Percentiles rank a stretch among this genome's conserved stretches.
Conservation (phyloP, 2,888 invertebrate species). For the Brenthis daphne region DNA sequence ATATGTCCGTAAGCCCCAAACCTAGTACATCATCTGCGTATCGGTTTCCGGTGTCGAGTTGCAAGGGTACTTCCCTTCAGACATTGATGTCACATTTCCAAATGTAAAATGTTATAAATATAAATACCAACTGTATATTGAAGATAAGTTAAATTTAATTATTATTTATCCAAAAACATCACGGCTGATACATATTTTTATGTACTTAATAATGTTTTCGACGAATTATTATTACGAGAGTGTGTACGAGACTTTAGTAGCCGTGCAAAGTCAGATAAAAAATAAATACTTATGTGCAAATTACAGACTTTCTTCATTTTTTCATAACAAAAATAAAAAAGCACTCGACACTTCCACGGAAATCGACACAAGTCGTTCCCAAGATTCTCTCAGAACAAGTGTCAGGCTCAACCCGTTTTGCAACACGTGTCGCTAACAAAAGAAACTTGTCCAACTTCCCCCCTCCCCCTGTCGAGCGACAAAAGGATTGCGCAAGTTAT, state of each 20-base stretch:
- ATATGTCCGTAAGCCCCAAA: slow-evolving; percentile 72
- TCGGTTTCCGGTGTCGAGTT: slow-evolving; percentile 57
- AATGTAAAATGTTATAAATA: slow-evolving; percentile 1
- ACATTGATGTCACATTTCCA: slow-evolving; percentile 31
- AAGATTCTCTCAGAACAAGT: slow-evolving; percentile 68
- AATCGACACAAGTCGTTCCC: slow-evolving; percentile 61
- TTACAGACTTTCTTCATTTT: slow-evolving; percentile 11
- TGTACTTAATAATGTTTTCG: background rate
- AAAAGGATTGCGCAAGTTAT: slow-evolving; percentile 81
- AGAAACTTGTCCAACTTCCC: slow-evolving; percentile 69
- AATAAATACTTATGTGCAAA: slow-evolving; percentile 1
- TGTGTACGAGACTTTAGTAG: background rate
- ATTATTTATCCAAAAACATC: background rate
- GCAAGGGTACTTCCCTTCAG: slow-evolving; percentile 47
- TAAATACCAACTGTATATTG: background rate
- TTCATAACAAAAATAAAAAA: slow-evolving; percentile 53
- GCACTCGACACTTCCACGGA: slow-evolving; percentile 56
- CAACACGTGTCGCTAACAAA: slow-evolving; percentile 80
- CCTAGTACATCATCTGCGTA: slow-evolving; percentile 66
- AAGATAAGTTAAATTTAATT: too few species aligned
- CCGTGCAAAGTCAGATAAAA: background rate
- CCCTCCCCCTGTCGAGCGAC: slow-evolving; percentile 57
- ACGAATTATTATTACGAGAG: background rate
- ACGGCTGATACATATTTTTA: background rate
- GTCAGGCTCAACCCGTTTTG: slow-evolving; percentile 77